A percentile compares a stretch with the other conserved stretches of the same genome.
These are phyloP conservation scores for Beroe forskalii DNA, from an alignment of 37 sponge, comb jelly and placozoan species.

Conservation along the genomic window DNA sequence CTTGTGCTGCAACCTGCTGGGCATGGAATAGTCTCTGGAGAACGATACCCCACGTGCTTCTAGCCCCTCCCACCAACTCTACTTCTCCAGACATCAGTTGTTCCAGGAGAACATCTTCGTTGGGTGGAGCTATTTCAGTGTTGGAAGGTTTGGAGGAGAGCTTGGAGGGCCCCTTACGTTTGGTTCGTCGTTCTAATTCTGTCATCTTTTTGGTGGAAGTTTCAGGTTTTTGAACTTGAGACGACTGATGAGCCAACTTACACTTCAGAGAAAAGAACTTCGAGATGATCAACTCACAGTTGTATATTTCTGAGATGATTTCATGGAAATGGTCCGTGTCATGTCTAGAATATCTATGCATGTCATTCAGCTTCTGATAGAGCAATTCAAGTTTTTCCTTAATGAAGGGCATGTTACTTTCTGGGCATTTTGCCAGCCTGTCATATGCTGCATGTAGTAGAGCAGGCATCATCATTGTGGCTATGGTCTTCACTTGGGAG, in stretches of 20 bases:
- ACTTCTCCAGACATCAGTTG: not conserved
- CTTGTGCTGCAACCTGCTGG: not conserved
- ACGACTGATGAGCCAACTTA: not conserved
- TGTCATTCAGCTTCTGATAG: not conserved
- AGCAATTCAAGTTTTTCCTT: not conserved
- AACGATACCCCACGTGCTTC: not conserved
- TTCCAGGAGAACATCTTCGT: slow-evolving; percentile 12
- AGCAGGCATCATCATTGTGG: not conserved
- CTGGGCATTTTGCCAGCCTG: slow-evolving; percentile 2
- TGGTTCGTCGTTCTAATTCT: slow-evolving; percentile 21
- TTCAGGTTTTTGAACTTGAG: not conserved
- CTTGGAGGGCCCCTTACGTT: not conserved
- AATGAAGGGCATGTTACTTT: not conserved
- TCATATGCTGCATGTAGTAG: slow-evolving; percentile 40
- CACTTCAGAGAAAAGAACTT: not conserved
- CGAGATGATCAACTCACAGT: not conserved
- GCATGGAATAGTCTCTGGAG: slow-evolving; percentile 46
- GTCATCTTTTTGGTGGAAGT: not conserved
- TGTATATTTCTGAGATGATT: not conserved
- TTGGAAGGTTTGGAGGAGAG: not conserved
- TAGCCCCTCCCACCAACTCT: not conserved
- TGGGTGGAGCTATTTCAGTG: not conserved
- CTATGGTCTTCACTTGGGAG: not conserved
- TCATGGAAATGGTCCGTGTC: not conserved
- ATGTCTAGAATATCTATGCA: not conserved